Evolutionary conservation across 2,888 invertebrate genomes (phyloP).

Genomic region (Acanthoscelides obtectus): DNA sequence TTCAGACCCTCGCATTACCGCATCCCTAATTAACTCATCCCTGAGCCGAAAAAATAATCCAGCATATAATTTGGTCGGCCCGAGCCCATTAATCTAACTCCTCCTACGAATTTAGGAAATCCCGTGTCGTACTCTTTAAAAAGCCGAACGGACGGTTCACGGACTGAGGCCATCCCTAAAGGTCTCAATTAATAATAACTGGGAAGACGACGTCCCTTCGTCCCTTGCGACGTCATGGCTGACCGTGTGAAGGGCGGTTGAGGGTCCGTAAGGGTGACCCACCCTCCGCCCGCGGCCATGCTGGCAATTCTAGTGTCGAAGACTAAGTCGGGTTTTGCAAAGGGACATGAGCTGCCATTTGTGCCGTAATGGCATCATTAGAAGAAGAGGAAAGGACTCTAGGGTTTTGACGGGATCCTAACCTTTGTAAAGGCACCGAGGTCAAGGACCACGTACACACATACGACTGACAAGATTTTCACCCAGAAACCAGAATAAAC

Average conservation of each 20-base stretch:
- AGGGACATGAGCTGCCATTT: neutral
- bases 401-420: too few species aligned
- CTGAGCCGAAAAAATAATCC: neutral
- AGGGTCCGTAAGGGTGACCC: neutral
- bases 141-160: conserved; percentile 20
- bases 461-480: too few species aligned
- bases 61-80: neutral
- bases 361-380: neutral
- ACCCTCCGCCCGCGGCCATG: neutral
- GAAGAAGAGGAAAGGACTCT: too few species aligned
- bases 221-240: conserved; percentile 25
- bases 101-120: neutral
- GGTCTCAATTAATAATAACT: conserved; percentile 38
- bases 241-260: conserved; percentile 12
- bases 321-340: neutral
- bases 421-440: too few species aligned
- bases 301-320: neutral
- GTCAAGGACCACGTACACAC: too few species aligned
- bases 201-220: conserved; percentile 27
- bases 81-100: neutral
- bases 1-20: neutral
- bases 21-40: neutral
- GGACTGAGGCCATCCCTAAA: too few species aligned
- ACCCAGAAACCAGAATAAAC: too few species aligned
- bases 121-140: conserved; percentile 5